phyloP scores from a whole-genome alignment of 2,797 vertebrate species.

The Setipinna tenuifilis region DNA sequence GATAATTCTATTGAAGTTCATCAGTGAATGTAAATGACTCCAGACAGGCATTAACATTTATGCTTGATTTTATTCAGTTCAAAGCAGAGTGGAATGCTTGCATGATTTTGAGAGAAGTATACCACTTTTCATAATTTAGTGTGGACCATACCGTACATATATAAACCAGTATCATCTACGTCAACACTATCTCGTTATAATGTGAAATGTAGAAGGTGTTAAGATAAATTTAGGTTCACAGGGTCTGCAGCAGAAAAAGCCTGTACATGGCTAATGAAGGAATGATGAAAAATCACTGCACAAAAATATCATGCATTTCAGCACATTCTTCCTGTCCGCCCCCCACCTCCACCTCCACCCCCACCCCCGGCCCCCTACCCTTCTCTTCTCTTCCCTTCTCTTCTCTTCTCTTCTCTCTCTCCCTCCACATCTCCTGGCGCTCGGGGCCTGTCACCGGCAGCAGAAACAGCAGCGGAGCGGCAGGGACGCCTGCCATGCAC shows the following conservation, averaged over 20 bases:
- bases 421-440: not conserved
- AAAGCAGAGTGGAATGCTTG: not conserved
- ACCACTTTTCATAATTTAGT: not conserved
- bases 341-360: too few relatives aligned
- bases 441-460: slow-evolving; percentile 19
- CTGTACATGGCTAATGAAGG: not conserved
- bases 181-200: not conserved
- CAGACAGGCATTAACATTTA: not conserved
- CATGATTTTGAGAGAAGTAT: not conserved
- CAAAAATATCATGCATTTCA: not conserved
- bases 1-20: not conserved
- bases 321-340: not conserved
- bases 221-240: not conserved
- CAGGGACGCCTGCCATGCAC: not conserved
- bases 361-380: not conserved
- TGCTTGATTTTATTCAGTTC: not conserved
- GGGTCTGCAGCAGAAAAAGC: not conserved
- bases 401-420: not conserved
- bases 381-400: not conserved
- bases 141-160: not conserved
- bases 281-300: slow-evolving; percentile 13
- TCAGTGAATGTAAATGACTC: not conserved
- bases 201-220: not conserved
- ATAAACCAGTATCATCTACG: not conserved
- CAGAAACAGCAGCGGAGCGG: not conserved